Evolutionary conservation across 1,140 invertebrate species (phyloP), one percentile per base, ranked within the genome.

Genomic region (Streblospio benedicti): DNA sequence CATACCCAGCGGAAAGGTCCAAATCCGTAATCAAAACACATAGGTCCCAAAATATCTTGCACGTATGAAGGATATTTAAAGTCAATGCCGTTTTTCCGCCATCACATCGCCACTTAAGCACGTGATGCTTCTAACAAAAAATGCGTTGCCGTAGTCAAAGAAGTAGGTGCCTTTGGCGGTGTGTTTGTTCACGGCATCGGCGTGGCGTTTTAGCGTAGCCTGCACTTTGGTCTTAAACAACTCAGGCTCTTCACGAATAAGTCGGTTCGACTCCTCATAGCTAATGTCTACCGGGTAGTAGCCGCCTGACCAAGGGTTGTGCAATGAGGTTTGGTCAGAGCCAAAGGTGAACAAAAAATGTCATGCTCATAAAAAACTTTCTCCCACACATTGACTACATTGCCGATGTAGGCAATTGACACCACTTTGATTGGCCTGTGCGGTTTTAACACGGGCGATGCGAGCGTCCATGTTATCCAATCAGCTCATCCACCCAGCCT

Each of bases 1-100:
- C 85, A 86, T 9, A 86, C 81, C 85, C 85, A 86, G 32, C 85
- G 71, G 70, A 87, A 86, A 1, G 85, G 85, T n/a, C 85, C 85
- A 71, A 87, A 87, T 16, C 85, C 85, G 35, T 45, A 86, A 68
- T 1, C 85, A 85, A 71, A 86, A 86, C 52, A 86, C 85, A 64
- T 87, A 84, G 18, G 25, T 71, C 85, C 85, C 85, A 87, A 86
- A 54, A 86, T 86, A 65, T 86, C 82, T 70, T 87, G 84, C 23
- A 87, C 83, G 67, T 87, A 86, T 33, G 83, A 85, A n/a, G 85
- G 85, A 71, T 85, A 87, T 30, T 79, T 74, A 67, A 86, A 87
- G 30, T 71, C 73, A 41, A 78, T 75, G 3, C 75, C 74, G 20
- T 65, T 20, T 45, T 20, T 20, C 77, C 76, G 27, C 77, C 75